These are phyloP conservation scores for Pectinophora gossypiella DNA, from an alignment of 1,140 invertebrate species.

Conservation along the genomic window DNA sequence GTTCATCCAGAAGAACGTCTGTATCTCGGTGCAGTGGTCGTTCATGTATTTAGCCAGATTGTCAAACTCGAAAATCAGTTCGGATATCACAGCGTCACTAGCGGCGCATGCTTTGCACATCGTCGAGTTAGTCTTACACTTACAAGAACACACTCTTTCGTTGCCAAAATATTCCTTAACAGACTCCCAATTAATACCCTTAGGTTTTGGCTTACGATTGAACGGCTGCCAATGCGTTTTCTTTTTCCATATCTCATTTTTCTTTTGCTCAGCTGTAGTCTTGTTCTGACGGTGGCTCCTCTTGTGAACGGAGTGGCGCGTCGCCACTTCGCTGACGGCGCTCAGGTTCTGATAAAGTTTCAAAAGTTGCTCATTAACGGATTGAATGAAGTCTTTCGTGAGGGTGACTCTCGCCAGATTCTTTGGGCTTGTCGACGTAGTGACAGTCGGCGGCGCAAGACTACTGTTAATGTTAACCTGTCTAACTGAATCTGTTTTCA, in stretches of 20 bases:
- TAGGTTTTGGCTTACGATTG: not conserved
- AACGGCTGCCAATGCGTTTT: slow-evolving; percentile 3
- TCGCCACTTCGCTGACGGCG: not conserved
- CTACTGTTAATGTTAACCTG: not conserved
- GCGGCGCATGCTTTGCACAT: slow-evolving; percentile 50
- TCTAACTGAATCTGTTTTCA: no score
- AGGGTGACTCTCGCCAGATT: slow-evolving; percentile 17
- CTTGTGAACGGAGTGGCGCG: not conserved
- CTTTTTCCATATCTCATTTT: slow-evolving; percentile 7
- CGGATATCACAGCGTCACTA: slow-evolving; percentile 43
- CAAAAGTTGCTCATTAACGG: slow-evolving; percentile 28
- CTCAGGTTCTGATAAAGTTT: slow-evolving; percentile 29
- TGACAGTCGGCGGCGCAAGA: no score
- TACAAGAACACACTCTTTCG: slow-evolving; percentile 42
- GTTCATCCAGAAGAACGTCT: slow-evolving; percentile 58
- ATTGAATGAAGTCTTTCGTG: slow-evolving; percentile 32
- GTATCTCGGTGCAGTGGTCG: slow-evolving; percentile 61
- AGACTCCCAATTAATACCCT: slow-evolving; percentile 29
- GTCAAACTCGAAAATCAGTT: slow-evolving; percentile 54
- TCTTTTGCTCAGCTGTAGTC: not conserved
- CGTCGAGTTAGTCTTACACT: slow-evolving; percentile 40
- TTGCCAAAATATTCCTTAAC: slow-evolving; percentile 42
- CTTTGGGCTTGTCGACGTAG: not conserved
- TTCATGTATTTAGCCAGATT: slow-evolving; percentile 50
- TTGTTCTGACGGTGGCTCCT: not conserved